These are phyloP conservation scores for Zoanthus sociatus DNA, from an alignment of 92 coral and sea anemone species.

Conservation along the genomic window DNA sequence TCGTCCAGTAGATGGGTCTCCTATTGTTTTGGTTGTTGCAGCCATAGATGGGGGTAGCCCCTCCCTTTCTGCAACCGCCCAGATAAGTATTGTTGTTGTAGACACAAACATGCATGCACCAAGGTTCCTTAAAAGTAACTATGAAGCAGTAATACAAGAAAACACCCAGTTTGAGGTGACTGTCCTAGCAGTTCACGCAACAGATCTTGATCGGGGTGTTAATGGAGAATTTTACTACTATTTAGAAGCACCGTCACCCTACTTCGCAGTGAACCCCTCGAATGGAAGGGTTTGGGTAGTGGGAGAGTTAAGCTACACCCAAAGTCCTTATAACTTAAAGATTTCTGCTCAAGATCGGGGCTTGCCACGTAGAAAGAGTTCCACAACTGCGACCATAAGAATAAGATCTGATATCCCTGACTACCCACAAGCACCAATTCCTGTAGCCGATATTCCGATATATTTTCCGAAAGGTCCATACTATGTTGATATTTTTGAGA, in stretches of 20 bases:
- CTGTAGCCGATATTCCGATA: slow-evolving; percentile 64
- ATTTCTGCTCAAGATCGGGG: slow-evolving; percentile 81
- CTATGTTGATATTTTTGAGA: slow-evolving; percentile 76
- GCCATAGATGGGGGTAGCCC: slow-evolving; percentile 71
- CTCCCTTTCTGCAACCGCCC: slow-evolving; percentile 55
- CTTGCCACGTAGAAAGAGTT: slow-evolving; percentile 26
- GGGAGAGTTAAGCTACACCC: slow-evolving; percentile 56
- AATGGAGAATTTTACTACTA: slow-evolving; percentile 84
- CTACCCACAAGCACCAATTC: slow-evolving; percentile 67
- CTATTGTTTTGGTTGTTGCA: slow-evolving; percentile 67
- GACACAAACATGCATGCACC: slow-evolving; percentile 77
- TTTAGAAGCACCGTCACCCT: slow-evolving; percentile 39
- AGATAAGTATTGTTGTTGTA: slow-evolving; percentile 55
- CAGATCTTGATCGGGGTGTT: slow-evolving; percentile 72
- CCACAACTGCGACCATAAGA: slow-evolving; percentile 46
- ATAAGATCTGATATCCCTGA: slow-evolving; percentile 57
- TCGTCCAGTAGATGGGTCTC: slow-evolving; percentile 65
- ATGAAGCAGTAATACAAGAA: slow-evolving; percentile 62
- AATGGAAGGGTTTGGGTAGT: slow-evolving; percentile 78
- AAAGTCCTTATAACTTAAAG: slow-evolving; percentile 42
- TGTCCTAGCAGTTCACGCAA: slow-evolving; percentile 72
- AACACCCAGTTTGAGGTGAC: slow-evolving; percentile 65
- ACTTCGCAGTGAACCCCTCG: slow-evolving; percentile 77
- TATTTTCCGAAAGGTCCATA: slow-evolving; percentile 74
- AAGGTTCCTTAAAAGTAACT: slow-evolving; percentile 44